phyloP scores from a whole-genome alignment of 2,888 invertebrate species.

The Coleophora flavipennella region DNA sequence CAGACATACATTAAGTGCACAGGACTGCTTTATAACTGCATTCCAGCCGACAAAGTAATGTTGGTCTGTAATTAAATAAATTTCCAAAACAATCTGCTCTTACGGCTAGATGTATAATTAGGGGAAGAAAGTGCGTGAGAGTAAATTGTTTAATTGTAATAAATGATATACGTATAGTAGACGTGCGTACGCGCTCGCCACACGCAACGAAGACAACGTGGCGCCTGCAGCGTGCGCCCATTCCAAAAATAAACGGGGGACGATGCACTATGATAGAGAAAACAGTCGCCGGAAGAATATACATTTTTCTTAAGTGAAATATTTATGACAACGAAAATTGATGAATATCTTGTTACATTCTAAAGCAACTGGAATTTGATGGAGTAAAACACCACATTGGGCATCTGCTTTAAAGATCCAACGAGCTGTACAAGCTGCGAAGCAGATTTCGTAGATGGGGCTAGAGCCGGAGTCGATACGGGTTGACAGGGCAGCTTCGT shows the following conservation, averaged over 20 bases:
- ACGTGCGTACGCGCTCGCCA: slow-evolving; percentile 26
- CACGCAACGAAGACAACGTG: slow-evolving; percentile 29
- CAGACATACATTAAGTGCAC: neutral
- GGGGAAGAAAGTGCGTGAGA: slow-evolving; percentile 55
- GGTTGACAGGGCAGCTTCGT: no score
- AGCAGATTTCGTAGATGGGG: no score
- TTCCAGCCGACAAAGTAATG: neutral
- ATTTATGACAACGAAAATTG: no score
- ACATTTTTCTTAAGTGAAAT: slow-evolving; percentile 5
- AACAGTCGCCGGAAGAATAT: slow-evolving; percentile 33
- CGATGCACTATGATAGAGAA: slow-evolving; percentile 27
- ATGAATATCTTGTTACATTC: no score
- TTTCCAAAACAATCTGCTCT: slow-evolving; percentile 35
- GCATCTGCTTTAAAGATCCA: no score
- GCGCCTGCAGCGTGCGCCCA: slow-evolving; percentile 14
- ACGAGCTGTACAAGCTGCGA: no score
- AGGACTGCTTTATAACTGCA: slow-evolving; percentile 15
- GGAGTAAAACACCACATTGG: no score
- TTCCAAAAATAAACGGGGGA: slow-evolving; percentile 41
- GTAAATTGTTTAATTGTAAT: slow-evolving; percentile 54
- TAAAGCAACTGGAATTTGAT: no score
- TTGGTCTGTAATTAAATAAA: slow-evolving; percentile 34
- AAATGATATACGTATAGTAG: slow-evolving; percentile 38
- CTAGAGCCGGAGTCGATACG: no score
- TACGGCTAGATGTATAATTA: slow-evolving; percentile 40